Evolutionary conservation across 2,113 vertebrate genomes (phyloP).

Genomic region (Callionymus lyra): DNA sequence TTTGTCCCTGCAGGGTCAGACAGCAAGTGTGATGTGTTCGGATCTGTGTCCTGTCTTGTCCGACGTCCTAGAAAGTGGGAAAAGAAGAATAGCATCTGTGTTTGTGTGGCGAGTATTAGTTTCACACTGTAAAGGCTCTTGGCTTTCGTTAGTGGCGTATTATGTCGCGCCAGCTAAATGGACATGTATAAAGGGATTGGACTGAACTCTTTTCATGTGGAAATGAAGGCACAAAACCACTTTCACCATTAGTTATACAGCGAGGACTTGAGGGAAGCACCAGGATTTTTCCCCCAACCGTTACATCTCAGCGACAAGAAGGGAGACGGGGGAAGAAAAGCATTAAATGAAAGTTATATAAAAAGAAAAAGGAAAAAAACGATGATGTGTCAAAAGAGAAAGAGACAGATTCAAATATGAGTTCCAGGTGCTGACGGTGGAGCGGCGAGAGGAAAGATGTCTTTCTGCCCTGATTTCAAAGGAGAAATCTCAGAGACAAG

Average conservation of each 20-base stretch:
- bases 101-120: constrained; percentile 42
- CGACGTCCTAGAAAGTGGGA: not conserved
- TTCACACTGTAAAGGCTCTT: constrained; percentile 38
- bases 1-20: constrained; percentile 48
- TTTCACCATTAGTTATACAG: constrained; percentile 48
- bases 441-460: constrained; percentile 33
- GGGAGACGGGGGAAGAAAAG: no score
- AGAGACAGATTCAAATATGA: constrained; percentile 13
- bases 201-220: constrained; percentile 62
- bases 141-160: constrained; percentile 46
- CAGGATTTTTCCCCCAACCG: constrained; percentile 12
- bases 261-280: constrained; percentile 27
- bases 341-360: no score
- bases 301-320: constrained; percentile 4
- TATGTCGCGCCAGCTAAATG: constrained; percentile 47
- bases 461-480: constrained; percentile 21
- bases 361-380: constrained; percentile 8
- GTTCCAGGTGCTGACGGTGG: constrained; percentile 19
- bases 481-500: constrained; percentile 33
- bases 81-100: constrained; percentile 37
- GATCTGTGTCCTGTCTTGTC: constrained; percentile 4
- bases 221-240: constrained; percentile 56
- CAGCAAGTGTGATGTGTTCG: constrained; percentile 27
- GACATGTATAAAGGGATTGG: constrained; percentile 62
- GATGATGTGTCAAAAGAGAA: constrained; percentile 8